Evolutionary conservation across 1,140 invertebrate genomes (phyloP).

Genomic region (Procambarus virginalis): DNA sequence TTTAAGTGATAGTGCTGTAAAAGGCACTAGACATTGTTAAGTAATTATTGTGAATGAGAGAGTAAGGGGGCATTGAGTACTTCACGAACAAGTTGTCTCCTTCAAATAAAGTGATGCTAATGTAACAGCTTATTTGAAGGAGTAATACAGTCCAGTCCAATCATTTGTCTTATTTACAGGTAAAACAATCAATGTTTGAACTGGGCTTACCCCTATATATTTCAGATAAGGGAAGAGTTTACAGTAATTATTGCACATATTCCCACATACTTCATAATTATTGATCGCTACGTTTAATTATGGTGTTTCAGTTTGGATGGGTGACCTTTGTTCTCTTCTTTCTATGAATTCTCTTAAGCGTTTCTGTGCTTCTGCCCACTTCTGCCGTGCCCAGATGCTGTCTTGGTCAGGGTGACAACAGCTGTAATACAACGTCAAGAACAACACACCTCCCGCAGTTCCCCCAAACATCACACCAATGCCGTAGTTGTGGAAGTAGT

Average conservation of each 20-base stretch:
- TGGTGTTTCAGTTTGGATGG: neutral
- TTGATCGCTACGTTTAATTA: neutral
- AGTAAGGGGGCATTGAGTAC: no score
- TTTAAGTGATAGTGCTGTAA: no score
- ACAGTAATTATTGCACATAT: neutral
- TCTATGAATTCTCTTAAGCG: neutral
- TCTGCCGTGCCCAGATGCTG: constrained; percentile 44
- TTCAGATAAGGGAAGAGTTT: no score
- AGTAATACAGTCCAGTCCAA: no score
- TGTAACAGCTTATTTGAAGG: no score
- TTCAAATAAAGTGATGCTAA: no score
- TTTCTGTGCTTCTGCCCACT: neutral
- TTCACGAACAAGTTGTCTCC: no score
- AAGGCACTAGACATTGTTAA: no score
- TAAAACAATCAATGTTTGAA: no score
- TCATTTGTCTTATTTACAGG: no score
- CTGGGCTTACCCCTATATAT: no score
- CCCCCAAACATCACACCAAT: constrained; percentile 59
- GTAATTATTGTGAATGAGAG: no score
- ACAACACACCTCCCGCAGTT: constrained; percentile 47
- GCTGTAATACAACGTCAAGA: constrained; percentile 59
- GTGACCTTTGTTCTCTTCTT: neutral
- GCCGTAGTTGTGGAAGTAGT: constrained; percentile 56
- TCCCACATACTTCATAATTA: neutral
- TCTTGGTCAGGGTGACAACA: constrained; percentile 63